Conservation (phyloP, 92 coral and sea anemone species). For the Palythoa grandis region DNA sequence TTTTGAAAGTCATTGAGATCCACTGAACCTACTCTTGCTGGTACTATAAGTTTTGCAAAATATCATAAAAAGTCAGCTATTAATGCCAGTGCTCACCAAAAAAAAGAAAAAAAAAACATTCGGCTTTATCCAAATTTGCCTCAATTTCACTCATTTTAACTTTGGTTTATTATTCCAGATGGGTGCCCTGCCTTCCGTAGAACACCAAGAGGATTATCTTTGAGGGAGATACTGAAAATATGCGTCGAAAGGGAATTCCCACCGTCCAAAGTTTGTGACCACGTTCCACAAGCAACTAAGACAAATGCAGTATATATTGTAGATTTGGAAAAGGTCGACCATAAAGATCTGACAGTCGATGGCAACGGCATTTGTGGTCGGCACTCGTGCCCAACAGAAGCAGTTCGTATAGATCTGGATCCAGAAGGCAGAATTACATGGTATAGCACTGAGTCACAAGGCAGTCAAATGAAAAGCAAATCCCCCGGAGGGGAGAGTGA, state of each 20-base stretch:
- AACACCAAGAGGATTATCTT: conserved; percentile 13
- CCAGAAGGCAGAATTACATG: conserved; percentile 6
- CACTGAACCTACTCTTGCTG: too few relatives aligned
- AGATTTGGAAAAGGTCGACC: conserved; percentile 32
- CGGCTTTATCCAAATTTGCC: not conserved
- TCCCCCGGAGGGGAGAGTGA: not conserved
- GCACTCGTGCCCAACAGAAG: conserved; percentile 55
- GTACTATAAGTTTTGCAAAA: too few relatives aligned
- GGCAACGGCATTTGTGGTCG: conserved; percentile 51
- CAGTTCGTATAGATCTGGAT: conserved; percentile 18
- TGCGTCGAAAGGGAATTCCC: conserved; percentile 21
- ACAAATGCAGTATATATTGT: conserved; percentile 11
- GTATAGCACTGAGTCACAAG: not conserved
- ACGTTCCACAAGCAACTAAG: conserved; percentile 18
- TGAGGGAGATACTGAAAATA: conserved; percentile 6
- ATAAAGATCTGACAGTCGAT: conserved; percentile 46
- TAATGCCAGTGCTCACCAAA: not conserved
- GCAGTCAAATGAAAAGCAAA: conserved; percentile 3
- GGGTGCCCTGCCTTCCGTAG: conserved; percentile 20
- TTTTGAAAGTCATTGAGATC: not conserved
- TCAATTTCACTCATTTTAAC: not conserved
- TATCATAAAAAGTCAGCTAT: not conserved
- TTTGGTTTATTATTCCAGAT: conserved; percentile 3
- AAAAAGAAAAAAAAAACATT: not conserved
- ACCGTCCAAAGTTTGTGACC: conserved; percentile 8